Base-by-base conservation (phyloP, 2,888 invertebrate genomes). In the Caenorhabditis imperialis region DNA sequence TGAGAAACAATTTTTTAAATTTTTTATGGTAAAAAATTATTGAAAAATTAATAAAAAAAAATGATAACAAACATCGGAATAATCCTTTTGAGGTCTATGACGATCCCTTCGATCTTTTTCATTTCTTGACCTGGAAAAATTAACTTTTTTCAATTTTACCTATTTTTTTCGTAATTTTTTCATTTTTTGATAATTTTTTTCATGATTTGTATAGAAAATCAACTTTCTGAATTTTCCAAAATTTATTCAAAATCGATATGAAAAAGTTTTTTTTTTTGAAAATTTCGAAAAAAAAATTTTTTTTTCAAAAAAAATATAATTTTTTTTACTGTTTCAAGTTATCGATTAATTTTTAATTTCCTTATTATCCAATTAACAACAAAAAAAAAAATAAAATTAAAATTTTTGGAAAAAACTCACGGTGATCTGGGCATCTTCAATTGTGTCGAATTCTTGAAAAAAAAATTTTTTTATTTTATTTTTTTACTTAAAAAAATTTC, bases 71-170 rank as follows among this genome's bases (percentile, higher is more conserved):
- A 65, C 63, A 42, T 37, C 44, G 7, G 67, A 67, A 44, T 67
- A 44, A 38, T 67, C 67, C 42, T 67, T 67, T 18, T 55, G 22
- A 14, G 51, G 40, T 3, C 63, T 25, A 48, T 63, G 54, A 4
- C 65, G 40, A 37, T 65, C 50, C 6, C 67, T 57, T n/a, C 67
- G 67, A 20, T 67, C 67, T 22, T 33, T 18, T 27, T 67, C 67
- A 44, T 57, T 57, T 67, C 57, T 40, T 16, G 10, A 23, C 16
- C 67, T 67, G 25, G 35, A 51, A 67, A 47, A 47, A n/a, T n/a
- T n/a, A n/a, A n/a, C n/a, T n/a, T n/a, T n/a, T n/a, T n/a, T n/a
- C n/a, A n/a, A n/a, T n/a, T n/a, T n/a, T n/a, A n/a, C n/a, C n/a
- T n/a, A n/a, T n/a, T n/a, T n/a, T n/a, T n/a, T n/a, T n/a, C n/a